These are phyloP conservation scores for Melipona quadrifasciata DNA, from an alignment of 1,140 invertebrate genomes.

Conservation along the genomic window DNA sequence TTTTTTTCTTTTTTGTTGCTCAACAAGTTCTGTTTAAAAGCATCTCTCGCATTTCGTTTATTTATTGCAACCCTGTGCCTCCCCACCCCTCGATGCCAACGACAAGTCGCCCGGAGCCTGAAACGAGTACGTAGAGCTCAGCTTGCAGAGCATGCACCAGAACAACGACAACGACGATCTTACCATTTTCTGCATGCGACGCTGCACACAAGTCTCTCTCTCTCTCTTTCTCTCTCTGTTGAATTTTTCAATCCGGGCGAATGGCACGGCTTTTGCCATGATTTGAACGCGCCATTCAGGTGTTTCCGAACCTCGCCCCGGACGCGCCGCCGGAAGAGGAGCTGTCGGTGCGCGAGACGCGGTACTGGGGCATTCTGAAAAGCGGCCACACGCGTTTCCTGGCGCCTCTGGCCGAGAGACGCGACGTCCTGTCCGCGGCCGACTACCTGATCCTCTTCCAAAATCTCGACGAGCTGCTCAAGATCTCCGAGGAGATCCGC, in stretches of 20 bases:
- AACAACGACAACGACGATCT: neutral
- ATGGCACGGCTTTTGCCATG: neutral
- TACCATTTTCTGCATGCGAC: neutral
- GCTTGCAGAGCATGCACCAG: neutral
- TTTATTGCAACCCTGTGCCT: slow-evolving; percentile 54
- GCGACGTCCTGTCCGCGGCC: slow-evolving; percentile 87
- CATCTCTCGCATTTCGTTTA: slow-evolving; percentile 61
- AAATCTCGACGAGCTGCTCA: slow-evolving; percentile 90
- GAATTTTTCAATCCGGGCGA: no score
- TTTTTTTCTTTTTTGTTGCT: slow-evolving; percentile 78
- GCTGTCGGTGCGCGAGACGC: slow-evolving; percentile 86
- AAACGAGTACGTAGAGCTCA: neutral
- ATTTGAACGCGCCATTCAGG: slow-evolving; percentile 62
- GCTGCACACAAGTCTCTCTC: neutral
- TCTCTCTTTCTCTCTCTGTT: neutral
- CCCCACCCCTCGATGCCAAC: neutral
- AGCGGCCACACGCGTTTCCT: slow-evolving; percentile 89
- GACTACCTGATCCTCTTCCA: slow-evolving; percentile 91
- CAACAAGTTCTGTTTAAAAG: slow-evolving; percentile 81
- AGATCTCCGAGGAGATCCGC: slow-evolving; percentile 90
- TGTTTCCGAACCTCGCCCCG: slow-evolving; percentile 80
- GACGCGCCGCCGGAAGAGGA: slow-evolving; percentile 84
- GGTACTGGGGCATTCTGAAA: slow-evolving; percentile 88
- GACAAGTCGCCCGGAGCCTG: neutral
- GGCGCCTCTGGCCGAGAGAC: slow-evolving; percentile 86